Evolutionary conservation across 2,888 invertebrate species (phyloP).

Genomic region (Pilophorus perplexus): DNA sequence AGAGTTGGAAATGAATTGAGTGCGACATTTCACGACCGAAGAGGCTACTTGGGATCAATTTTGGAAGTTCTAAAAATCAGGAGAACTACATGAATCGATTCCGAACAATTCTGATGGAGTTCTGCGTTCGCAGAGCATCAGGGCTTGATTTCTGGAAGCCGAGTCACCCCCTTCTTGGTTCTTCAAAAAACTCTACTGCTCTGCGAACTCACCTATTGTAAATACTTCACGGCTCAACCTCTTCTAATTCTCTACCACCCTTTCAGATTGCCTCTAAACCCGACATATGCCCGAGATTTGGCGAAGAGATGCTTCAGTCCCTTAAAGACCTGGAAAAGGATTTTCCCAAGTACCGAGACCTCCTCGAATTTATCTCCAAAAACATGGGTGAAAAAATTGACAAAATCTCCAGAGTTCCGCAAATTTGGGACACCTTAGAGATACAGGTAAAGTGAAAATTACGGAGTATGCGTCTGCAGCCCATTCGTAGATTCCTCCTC

Average conservation of each 20-base stretch:
- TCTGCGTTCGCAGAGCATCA: no score
- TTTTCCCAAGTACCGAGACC: conserved; percentile 30
- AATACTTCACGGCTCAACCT: background rate
- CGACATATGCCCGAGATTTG: conserved; percentile 33
- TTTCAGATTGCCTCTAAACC: conserved; percentile 34
- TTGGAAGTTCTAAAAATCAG: no score
- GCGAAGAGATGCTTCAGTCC: conserved; percentile 17
- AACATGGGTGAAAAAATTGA: conserved; percentile 38
- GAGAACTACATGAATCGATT: no score
- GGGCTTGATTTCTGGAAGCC: no score
- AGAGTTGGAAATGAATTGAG: no score
- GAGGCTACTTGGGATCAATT: no score
- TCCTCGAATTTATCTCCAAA: conserved; percentile 37
- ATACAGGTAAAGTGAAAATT: conserved; percentile 35
- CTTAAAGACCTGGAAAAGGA: conserved; percentile 26
- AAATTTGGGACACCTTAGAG: conserved; percentile 40
- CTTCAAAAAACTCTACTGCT: no score
- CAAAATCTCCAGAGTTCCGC: conserved; percentile 8
- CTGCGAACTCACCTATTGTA: no score
- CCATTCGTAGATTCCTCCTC: background rate
- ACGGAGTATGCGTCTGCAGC: background rate
- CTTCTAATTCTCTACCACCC: background rate
- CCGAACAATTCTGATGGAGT: no score
- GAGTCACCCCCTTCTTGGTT: no score
- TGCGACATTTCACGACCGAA: no score